Evolutionary conservation across 2,888 invertebrate genomes (phyloP).

Genomic region (Malacosoma neustria): DNA sequence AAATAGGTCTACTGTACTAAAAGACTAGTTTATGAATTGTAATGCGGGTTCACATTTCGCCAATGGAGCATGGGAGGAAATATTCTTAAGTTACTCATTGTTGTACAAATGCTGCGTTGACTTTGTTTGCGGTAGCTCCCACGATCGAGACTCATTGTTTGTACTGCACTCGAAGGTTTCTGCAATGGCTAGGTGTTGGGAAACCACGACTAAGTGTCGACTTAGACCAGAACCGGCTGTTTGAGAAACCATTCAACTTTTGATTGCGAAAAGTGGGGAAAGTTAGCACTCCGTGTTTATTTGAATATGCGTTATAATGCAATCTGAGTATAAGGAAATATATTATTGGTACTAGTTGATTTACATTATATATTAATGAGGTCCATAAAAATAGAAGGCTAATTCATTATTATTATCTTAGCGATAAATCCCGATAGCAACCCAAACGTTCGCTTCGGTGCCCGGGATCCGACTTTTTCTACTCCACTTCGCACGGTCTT

Average conservation of each 20-base stretch:
- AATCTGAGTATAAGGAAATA: slow-evolving; percentile 6
- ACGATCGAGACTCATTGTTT: slow-evolving; percentile 63
- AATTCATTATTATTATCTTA: too few relatives aligned
- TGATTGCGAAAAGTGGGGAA: slow-evolving; percentile 65
- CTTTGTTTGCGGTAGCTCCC: slow-evolving; percentile 36
- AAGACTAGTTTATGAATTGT: too few relatives aligned
- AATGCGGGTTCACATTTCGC: slow-evolving; percentile 44
- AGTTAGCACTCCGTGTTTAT: slow-evolving; percentile 33
- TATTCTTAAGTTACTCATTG: slow-evolving; percentile 47
- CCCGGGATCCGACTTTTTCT: too few relatives aligned
- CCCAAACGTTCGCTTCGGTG: too few relatives aligned
- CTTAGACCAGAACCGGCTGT: slow-evolving; percentile 56
- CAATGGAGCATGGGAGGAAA: slow-evolving; percentile 49
- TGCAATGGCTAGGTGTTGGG: slow-evolving; percentile 61
- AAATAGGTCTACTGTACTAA: too few relatives aligned
- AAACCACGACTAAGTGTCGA: slow-evolving; percentile 42
- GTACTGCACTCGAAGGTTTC: slow-evolving; percentile 61
- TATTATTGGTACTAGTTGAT: too few relatives aligned
- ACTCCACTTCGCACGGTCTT: too few relatives aligned
- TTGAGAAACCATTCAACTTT: slow-evolving; percentile 60
- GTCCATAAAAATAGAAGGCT: too few relatives aligned
- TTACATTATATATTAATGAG: too few relatives aligned
- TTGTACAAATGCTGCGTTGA: slow-evolving; percentile 37
- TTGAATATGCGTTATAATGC: slow-evolving; percentile 23
- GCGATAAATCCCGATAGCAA: too few relatives aligned